Conservation (phyloP, 2,797 vertebrate genomes). For the Gymnodraco acuticeps region DNA sequence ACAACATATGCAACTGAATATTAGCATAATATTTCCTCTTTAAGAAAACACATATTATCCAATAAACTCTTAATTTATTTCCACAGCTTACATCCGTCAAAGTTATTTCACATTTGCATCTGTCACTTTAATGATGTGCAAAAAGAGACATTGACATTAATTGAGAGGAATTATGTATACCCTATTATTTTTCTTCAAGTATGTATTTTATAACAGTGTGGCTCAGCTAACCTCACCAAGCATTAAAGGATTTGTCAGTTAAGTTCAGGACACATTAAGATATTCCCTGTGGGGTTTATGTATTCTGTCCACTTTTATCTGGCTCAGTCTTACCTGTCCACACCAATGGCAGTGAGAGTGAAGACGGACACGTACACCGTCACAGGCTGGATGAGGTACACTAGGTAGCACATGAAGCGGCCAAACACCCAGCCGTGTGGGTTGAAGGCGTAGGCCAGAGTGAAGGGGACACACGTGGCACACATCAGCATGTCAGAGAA, state of each 20-base stretch:
- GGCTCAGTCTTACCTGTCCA: constrained; percentile 87
- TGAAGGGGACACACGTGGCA: constrained; percentile 91
- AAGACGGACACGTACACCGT: constrained; percentile 93
- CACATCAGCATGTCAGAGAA: constrained; percentile 95
- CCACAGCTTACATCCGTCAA: not conserved
- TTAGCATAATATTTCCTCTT: no score
- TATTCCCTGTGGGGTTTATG: not conserved
- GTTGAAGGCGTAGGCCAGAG: constrained; percentile 91
- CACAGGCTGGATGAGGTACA: constrained; percentile 92
- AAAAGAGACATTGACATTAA: not conserved
- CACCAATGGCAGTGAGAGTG: constrained; percentile 91
- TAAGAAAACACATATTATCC: no score
- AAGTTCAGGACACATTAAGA: not conserved
- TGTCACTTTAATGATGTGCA: constrained; percentile 11
- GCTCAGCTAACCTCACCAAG: not conserved
- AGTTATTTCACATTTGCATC: not conserved
- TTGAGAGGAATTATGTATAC: not conserved
- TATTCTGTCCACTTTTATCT: not conserved
- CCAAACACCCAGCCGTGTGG: constrained; percentile 92
- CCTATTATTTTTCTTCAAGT: constrained; percentile 3
- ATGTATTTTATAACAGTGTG: not conserved
- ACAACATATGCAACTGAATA: no score
- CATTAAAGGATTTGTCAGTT: not conserved
- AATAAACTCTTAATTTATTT: not conserved
- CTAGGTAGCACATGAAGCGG: constrained; percentile 90